Base-by-base conservation (phyloP, 2,888 invertebrate genomes). In the Xestia ashworthii region DNA sequence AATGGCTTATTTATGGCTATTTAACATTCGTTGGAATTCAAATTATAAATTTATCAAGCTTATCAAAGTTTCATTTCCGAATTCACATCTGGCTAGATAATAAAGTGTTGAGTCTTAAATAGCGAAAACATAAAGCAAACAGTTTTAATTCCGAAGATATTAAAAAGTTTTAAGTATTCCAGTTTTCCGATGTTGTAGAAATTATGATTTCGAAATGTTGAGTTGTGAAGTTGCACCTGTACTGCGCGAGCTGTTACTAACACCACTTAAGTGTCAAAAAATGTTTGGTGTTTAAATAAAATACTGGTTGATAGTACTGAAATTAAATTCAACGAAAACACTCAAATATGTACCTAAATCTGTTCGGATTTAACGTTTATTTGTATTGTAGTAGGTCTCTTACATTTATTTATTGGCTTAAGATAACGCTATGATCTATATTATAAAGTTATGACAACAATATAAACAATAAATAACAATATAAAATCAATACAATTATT, bases 161-260 rank as follows among this genome's bases (percentile, higher is more conserved):
- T 75, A 86, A 78, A 87, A 85, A 86, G 78, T 79, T 83, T 76
- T 67, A 70, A 88, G 77, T 74, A 80, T 77, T 76, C 62, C 76
- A 83, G 84, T 71, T 83, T 84, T 81, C 74, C 81, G 82, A 86
- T 82, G 78, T 82, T 78, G 79, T 76, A 80, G 81, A 79, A 88
- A 81, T 81, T 82, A 82, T 82, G 79, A 83, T 81, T 85, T 83
- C 55, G 53, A 82, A 74, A 82, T 67, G 68, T 67, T 53, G 66
- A 80, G 75, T 81, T 79, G 64, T 71, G 62, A 81, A 88, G 74
- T 87, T 85, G 82, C 81, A 85, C 76, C 85, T 82, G 80, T 67
- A 65, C 22, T 69, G 67, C 62, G 44, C 75, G 53, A 22, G 60
- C 60, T 80, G 53, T 74, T 71, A 82, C 72, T 77, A 88, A 80